Percentiles rank a stretch among this genome's conserved stretches.
phyloP scores from a whole-genome alignment of 1,140 invertebrate genomes.

The Papilio polytes region DNA sequence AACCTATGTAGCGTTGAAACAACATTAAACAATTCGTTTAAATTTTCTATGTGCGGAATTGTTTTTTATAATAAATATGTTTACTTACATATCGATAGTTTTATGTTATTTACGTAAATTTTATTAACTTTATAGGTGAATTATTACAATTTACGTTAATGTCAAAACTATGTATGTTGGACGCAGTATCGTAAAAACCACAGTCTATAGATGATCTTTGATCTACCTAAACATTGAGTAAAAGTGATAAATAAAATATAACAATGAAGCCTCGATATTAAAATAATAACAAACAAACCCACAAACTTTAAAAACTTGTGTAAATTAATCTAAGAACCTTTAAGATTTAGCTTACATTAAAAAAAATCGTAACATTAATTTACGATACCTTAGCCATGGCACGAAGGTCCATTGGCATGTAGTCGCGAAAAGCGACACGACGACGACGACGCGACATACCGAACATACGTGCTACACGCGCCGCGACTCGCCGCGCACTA shows the following conservation, averaged over 20 bases:
- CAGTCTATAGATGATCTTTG: not conserved
- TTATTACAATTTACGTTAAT: too few species aligned
- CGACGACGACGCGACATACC: conserved; percentile 74
- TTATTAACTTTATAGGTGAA: too few species aligned
- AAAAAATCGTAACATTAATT: not conserved
- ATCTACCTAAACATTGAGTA: not conserved
- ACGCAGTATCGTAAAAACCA: not conserved
- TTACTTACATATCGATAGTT: too few species aligned
- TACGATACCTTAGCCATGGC: conserved; percentile 77
- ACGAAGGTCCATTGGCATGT: conserved; percentile 76
- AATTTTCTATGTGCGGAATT: too few species aligned
- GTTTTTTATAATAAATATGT: not conserved
- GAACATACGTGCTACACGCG: conserved; percentile 55
- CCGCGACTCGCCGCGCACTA: conserved; percentile 65
- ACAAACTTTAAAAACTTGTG: not conserved
- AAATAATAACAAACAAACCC: not conserved
- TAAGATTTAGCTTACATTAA: not conserved
- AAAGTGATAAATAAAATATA: not conserved
- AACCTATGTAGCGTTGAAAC: not conserved
- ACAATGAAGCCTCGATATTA: not conserved
- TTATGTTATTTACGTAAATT: too few species aligned
- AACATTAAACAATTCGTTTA: not conserved
- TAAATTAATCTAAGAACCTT: not conserved
- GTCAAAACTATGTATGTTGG: not conserved
- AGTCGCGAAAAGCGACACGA: conserved; percentile 79